Percentiles rank a stretch among this genome's conserved stretches.
Evolutionary conservation across 2,113 vertebrate genomes (phyloP).

Genomic region (Pycnonotus jocosus): DNA sequence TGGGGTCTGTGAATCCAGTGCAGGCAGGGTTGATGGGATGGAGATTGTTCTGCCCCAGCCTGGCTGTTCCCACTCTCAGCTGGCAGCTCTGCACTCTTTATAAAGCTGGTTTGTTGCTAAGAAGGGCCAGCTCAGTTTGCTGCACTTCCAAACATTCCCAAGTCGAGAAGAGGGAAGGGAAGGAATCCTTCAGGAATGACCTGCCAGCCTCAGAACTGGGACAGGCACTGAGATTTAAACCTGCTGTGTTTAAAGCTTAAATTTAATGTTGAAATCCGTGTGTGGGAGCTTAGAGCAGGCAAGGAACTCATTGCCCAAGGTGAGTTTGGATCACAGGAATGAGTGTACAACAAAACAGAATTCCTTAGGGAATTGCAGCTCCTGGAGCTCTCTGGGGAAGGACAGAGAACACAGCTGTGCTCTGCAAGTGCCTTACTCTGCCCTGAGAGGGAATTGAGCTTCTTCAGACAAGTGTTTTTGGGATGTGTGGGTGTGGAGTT

Average conservation of each 20-base stretch:
- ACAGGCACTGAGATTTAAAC: background rate
- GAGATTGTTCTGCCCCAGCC: background rate
- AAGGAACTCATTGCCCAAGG: background rate
- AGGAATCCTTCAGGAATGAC: background rate
- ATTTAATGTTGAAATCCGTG: fast-evolving
- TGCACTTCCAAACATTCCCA: background rate
- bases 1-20: background rate
- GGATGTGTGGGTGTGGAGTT: background rate
- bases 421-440: background rate
- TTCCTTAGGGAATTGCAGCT: background rate
- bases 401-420: fast-evolving
- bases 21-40: background rate
- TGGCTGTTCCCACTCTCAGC: background rate
- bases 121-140: background rate
- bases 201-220: background rate
- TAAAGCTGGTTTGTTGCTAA: background rate
- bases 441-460: background rate
- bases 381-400: background rate
- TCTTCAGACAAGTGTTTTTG: background rate
- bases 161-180: background rate
- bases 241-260: fast-evolving
- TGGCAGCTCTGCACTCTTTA: background rate
- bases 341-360: background rate
- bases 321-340: background rate
- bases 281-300: background rate